Base-by-base conservation (phyloP, 2,888 invertebrate species). In the Rosalia funebris region DNA sequence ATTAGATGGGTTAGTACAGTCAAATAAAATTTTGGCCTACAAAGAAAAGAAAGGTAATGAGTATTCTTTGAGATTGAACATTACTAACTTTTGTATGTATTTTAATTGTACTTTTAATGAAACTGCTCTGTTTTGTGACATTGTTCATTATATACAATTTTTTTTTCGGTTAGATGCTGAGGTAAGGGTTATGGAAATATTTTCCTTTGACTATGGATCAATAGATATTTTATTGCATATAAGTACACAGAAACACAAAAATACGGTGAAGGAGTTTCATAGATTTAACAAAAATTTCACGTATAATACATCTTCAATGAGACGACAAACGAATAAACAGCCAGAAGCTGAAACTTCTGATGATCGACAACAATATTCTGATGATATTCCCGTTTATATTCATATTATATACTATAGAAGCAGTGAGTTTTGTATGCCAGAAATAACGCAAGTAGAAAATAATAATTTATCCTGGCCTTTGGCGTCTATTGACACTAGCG, bases 161-260 rank as follows among this genome's bases (percentile, higher is more conserved):
- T n/a, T n/a, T n/a, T n/a, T n/a, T n/a, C n/a, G n/a, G n/a, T n/a
- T n/a, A n/a, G 7, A 25, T 25, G 25, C 42, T 3, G 60, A 65
- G 56, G 45, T 69, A 71, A 60, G 75, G 42, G 57, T 86, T 1
- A 88, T 88, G 86, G 83, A 84, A 65, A 81, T 87, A 79, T 86
- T 83, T 47, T 75, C 80, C 37, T 78, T 83, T 63, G 75, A 76
- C 47, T 50, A 62, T 10, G 54, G 11, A 61, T 71, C 44, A 53
- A 55, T 83, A 25, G 74, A 80, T 57, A 62, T 84, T 31, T 70
- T 86, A 56, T 65, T 84, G 3, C 86, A 86, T 73, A 71, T 86
- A 31, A 84, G 9, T 7, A 25, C 25, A 3, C 4, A 25, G 7
- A 7, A 25, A 7, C 3, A 7, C 3, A 25, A 25, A 25, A 7